Evolutionary conservation across 2,797 vertebrate genomes (phyloP).

Genomic region (Phaenicophaeus curvirostris): DNA sequence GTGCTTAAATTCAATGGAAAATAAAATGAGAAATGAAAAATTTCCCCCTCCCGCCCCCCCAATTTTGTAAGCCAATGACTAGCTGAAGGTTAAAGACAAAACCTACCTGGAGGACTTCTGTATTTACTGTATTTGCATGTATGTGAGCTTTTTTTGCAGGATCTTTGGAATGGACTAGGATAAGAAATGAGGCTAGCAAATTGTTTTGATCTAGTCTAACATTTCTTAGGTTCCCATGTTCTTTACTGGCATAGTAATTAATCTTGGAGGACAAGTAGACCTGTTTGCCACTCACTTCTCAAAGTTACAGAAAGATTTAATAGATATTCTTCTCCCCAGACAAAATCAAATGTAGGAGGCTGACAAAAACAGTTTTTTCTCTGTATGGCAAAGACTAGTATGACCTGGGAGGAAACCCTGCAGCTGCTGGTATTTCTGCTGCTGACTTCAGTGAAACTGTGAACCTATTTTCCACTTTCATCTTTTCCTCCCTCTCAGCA

Average conservation of each 20-base stretch:
- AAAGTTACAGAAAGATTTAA: background rate
- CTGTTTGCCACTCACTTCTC: background rate
- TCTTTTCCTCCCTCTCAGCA: background rate
- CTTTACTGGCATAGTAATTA: background rate
- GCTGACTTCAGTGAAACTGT: background rate
- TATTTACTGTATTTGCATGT: background rate
- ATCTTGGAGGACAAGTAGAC: background rate
- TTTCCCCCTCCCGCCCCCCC: fast-evolving
- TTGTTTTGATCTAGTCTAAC: background rate
- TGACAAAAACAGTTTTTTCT: background rate
- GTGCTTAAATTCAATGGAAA: background rate
- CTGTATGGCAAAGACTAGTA: background rate
- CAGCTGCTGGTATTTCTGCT: background rate
- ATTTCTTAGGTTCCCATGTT: background rate
- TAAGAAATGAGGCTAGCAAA: background rate
- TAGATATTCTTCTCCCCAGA: background rate
- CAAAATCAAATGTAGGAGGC: background rate
- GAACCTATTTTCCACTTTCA: background rate
- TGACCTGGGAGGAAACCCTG: background rate
- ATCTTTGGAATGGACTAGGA: background rate
- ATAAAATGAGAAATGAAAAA: background rate
- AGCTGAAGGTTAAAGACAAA: background rate
- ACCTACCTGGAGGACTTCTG: background rate
- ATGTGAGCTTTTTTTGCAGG: background rate
- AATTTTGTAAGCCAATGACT: background rate